These are phyloP conservation scores for Cheiracanthium punctorium DNA, from an alignment of 2,888 invertebrate genomes.

Conservation along the genomic window DNA sequence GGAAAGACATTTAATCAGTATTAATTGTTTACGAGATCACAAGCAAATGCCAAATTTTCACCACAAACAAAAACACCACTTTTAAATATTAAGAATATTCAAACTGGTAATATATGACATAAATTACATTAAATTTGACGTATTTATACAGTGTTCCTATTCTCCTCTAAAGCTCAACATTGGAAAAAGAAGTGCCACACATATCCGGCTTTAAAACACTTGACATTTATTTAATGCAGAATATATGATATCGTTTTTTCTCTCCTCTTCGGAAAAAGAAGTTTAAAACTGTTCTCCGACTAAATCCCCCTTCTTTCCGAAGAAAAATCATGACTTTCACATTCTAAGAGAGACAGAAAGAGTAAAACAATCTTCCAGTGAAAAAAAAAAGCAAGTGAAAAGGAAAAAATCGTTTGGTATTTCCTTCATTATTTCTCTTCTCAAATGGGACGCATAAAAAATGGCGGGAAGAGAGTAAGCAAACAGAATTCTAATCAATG, in stretches of 20 bases:
- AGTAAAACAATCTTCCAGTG: background rate
- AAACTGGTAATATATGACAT: too few species aligned
- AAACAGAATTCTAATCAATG: background rate
- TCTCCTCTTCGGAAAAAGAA: background rate
- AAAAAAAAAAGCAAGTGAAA: background rate
- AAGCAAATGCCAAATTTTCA: too few species aligned
- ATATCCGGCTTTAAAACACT: background rate
- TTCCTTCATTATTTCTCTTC: background rate
- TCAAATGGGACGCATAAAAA: background rate
- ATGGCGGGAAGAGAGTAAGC: background rate
- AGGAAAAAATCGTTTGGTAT: background rate
- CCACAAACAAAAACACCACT: too few species aligned
- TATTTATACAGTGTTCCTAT: too few species aligned
- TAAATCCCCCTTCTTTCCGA: background rate
- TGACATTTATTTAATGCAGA: background rate
- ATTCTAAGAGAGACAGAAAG: background rate
- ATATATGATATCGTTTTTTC: background rate
- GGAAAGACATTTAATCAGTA: too few species aligned
- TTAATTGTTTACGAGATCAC: too few species aligned
- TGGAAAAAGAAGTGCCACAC: too few species aligned
- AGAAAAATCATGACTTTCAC: background rate
- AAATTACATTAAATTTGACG: too few species aligned
- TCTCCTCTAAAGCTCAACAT: too few species aligned
- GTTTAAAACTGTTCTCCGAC: background rate
- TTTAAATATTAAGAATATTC: too few species aligned